Conservation (phyloP, 2,797 vertebrate species). For the Microchirus variegatus region DNA sequence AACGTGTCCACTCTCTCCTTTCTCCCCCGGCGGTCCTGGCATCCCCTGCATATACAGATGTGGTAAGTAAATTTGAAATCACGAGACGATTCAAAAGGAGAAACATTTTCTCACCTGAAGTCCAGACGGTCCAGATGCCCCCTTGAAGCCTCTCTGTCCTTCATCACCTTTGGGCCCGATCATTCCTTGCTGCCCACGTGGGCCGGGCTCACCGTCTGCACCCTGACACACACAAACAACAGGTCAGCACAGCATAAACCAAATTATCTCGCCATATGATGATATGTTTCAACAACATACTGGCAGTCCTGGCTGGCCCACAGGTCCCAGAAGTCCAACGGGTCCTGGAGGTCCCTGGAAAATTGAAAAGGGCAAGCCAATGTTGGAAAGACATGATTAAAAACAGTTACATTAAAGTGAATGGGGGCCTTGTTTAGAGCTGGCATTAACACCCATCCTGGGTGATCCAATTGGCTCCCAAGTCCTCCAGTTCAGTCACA, state of each 20-base stretch:
- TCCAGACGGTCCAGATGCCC: conserved; percentile 83
- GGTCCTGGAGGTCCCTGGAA: conserved; percentile 89
- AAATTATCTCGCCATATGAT: not conserved
- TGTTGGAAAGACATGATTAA: conserved; percentile 15
- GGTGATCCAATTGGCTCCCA: no score
- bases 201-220: conserved; percentile 89
- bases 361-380: conserved; percentile 18
- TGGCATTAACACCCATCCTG: no score
- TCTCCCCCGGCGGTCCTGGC: conserved; percentile 88
- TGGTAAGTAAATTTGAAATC: conserved; percentile 17
- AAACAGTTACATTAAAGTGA: not conserved
- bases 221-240: conserved; percentile 77
- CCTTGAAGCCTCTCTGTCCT: conserved; percentile 86
- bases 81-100: no score
- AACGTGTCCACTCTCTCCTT: conserved; percentile 88
- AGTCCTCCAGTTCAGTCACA: no score
- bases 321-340: conserved; percentile 85
- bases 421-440: no score
- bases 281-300: conserved; percentile 73
- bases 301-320: conserved; percentile 83
- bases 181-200: conserved; percentile 91
- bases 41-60: conserved; percentile 80
- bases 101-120: conserved; percentile 81
- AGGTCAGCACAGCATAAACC: conserved; percentile 2
- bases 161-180: conserved; percentile 93